phyloP scores from a whole-genome alignment of 2,113 vertebrate genomes.

The Melozone crissalis region DNA sequence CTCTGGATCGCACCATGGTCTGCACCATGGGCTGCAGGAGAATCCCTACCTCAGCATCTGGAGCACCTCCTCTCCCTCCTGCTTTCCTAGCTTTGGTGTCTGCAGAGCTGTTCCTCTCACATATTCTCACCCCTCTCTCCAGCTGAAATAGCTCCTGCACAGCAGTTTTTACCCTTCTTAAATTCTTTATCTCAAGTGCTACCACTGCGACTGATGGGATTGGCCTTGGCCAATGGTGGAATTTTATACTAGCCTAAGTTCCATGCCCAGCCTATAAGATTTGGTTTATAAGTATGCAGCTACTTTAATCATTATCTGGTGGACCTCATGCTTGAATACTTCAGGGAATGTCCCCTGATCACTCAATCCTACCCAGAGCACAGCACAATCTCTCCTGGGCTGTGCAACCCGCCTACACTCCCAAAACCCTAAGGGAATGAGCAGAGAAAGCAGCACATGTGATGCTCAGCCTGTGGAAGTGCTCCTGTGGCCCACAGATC shows the following conservation, averaged over 20 bases:
- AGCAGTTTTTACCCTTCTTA: not conserved
- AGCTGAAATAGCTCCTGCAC: not conserved
- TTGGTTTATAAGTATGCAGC: not conserved
- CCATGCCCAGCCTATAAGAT: not conserved
- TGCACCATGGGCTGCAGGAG: not conserved
- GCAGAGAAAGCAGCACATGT: not conserved
- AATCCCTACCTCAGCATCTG: not conserved
- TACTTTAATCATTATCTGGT: not conserved
- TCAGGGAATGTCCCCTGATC: not conserved
- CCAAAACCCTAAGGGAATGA: not conserved
- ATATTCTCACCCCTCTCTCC: not conserved
- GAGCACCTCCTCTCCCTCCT: not conserved
- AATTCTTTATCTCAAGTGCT: not conserved
- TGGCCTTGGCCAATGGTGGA: not conserved
- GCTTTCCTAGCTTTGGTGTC: not conserved
- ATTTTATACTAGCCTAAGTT: not conserved
- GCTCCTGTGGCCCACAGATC: not conserved
- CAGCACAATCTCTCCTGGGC: not conserved
- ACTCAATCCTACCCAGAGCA: not conserved
- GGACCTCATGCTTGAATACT: not conserved
- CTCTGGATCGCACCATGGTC: not conserved
- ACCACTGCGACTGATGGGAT: no score
- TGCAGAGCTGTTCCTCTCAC: not conserved
- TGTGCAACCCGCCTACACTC: accelerated
- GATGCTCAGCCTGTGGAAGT: not conserved